Percentiles rank a stretch among this genome's conserved stretches.
phyloP scores from a whole-genome alignment of 1,140 invertebrate species.

The Papilio dardanus region DNA sequence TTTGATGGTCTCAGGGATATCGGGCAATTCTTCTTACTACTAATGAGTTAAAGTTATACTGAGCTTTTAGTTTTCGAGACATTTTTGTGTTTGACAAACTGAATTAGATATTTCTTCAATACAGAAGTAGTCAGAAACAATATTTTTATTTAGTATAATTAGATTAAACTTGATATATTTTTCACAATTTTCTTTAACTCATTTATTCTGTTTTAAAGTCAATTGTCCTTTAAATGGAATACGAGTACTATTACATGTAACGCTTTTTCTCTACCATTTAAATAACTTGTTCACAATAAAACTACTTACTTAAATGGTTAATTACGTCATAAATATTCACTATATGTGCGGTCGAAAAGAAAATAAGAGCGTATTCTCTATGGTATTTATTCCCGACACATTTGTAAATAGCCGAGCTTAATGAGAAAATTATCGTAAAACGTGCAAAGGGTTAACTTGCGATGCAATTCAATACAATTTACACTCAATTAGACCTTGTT shows the following conservation, averaged over 20 bases:
- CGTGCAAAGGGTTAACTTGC: conserved; percentile 28
- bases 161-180: neutral
- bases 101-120: no score
- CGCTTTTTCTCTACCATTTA: neutral
- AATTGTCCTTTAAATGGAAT: neutral
- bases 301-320: conserved; percentile 25
- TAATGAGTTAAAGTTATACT: neutral
- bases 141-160: no score
- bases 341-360: conserved; percentile 25
- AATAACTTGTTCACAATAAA: conserved; percentile 20
- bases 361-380: conserved; percentile 26
- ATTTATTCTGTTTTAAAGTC: neutral
- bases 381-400: conserved; percentile 30
- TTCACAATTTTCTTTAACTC: neutral
- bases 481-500: conserved; percentile 32
- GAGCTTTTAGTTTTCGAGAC: neutral
- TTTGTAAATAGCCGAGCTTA: conserved; percentile 26
- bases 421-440: conserved; percentile 37
- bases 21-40: conserved; percentile 9
- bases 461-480: conserved; percentile 17
- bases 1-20: conserved; percentile 25
- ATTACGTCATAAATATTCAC: conserved; percentile 30
- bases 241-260: neutral
- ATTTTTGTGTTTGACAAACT: no score
- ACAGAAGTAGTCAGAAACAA: no score